Base-by-base conservation (phyloP, 2,888 invertebrate genomes). In the Tineola bisselliella region DNA sequence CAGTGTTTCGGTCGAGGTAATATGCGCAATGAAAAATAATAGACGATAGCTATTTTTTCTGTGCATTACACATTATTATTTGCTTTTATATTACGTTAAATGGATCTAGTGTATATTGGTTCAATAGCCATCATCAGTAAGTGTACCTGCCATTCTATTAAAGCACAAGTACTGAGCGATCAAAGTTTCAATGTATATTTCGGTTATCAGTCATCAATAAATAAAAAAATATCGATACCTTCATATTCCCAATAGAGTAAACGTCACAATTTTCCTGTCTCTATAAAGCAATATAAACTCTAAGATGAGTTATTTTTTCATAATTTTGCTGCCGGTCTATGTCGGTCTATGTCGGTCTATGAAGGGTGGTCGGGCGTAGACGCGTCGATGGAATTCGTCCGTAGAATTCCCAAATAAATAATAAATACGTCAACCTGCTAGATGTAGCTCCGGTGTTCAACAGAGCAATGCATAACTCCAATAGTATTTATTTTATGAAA, bases 381-480 rank as follows among this genome's bases (percentile, higher is more conserved):
- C 66, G 64, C 63, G 64, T 62, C 69, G 72, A 69, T 69, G 67
- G 48, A 44, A 48, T 30, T 18, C 71, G 73, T 73, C 71, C 63
- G 68, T 72, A 70, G 79, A 77, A 84, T 82, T 84, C 82, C 81
- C 84, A 82, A 84, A 86, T 84, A 86, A 84, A 84, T 86, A 86
- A 86, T 86, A 86, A 84, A 86, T 86, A 56, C 75, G 75, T 80
- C 83, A 77, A 70, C 70, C 70, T 66, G 62, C 58, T 63, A 66
- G 13, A 15, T 33, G 33, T 8, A 18, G 25, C 56, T 56, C 25
- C 18, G 3, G 30, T 30, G 56, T 56, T 13, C 3, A 6, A 18
- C 25, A 56, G 56, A 19, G 56, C n/a, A 56, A 56, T 56, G 56
- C 25, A 56, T 19, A 56, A 56, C n/a, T 38, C 10, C 10, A 25